These are phyloP conservation scores for Salminus brasiliensis DNA, from an alignment of 2,113 vertebrate genomes.

Conservation along the genomic window DNA sequence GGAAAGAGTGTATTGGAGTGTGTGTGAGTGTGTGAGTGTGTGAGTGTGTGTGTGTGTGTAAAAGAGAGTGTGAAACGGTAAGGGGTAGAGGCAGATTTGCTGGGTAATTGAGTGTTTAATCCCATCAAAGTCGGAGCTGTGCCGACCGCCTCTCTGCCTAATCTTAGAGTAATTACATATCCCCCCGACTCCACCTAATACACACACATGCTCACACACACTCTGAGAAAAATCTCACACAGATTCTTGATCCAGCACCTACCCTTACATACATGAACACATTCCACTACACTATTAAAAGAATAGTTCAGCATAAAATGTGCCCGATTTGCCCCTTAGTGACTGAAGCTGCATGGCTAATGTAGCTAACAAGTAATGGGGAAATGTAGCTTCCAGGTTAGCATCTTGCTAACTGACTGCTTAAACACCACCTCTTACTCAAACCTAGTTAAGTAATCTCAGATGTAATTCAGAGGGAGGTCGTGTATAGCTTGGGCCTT, in stretches of 20 bases:
- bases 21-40: slow-evolving; percentile 37
- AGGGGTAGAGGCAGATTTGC: slow-evolving; percentile 55
- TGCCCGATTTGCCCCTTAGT: neutral
- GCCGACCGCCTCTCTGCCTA: slow-evolving; percentile 64
- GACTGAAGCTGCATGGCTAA: neutral
- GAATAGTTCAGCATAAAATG: neutral
- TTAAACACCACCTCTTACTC: neutral
- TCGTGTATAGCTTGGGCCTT: no score
- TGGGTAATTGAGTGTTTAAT: slow-evolving; percentile 77
- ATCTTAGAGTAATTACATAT: slow-evolving; percentile 75
- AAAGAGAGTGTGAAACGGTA: slow-evolving; percentile 30
- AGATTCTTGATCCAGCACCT: neutral
- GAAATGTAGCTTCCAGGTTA: neutral
- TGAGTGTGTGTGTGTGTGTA: slow-evolving; percentile 41
- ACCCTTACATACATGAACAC: slow-evolving; percentile 38
- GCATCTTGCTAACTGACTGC: neutral
- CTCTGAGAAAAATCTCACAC: slow-evolving; percentile 30
- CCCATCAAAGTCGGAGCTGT: slow-evolving; percentile 74
- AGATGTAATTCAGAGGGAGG: no score
- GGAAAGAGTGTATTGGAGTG: slow-evolving; percentile 6
- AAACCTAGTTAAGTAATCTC: no score
- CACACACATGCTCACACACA: slow-evolving; percentile 46
- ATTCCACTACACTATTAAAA: slow-evolving; percentile 45
- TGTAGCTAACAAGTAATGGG: neutral
- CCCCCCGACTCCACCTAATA: slow-evolving; percentile 47